Percentiles rank a stretch among this genome's conserved stretches.
Conservation (phyloP, 2,888 invertebrate genomes). For the Catotricha subobsoleta region DNA sequence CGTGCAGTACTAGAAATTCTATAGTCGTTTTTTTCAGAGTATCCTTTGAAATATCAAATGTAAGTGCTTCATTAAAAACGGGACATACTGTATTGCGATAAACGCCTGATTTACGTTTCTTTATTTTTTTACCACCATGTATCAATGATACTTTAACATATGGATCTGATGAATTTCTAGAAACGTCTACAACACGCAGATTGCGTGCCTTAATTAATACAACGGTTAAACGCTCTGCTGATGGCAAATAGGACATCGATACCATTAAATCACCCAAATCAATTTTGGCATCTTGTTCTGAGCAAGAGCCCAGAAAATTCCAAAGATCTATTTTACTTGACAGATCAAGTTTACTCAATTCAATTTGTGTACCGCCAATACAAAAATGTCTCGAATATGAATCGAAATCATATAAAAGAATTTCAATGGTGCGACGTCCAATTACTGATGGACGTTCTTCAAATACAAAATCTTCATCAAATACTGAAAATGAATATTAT, state of each 20-base stretch:
- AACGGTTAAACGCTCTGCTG: conserved; percentile 75
- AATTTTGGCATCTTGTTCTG: conserved; percentile 42
- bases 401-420: conserved; percentile 45
- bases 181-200: conserved; percentile 83
- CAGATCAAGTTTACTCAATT: conserved; percentile 36
- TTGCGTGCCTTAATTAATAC: conserved; percentile 84
- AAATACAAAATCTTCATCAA: conserved; percentile 50
- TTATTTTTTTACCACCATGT: conserved; percentile 73
- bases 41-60: conserved; percentile 71
- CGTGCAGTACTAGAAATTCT: conserved; percentile 41
- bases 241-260: conserved; percentile 77
- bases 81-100: conserved; percentile 74
- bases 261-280: conserved; percentile 84
- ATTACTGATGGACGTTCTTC: conserved; percentile 38
- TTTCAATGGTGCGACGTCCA: conserved; percentile 37
- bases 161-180: conserved; percentile 79
- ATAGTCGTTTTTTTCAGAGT: conserved; percentile 35
- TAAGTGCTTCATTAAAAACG: conserved; percentile 83
- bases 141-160: conserved; percentile 84
- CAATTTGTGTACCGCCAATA: conserved; percentile 40
- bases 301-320: conserved; percentile 35
- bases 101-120: conserved; percentile 85
- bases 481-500: conserved; percentile 34
- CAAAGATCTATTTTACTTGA: conserved; percentile 37
- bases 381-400: conserved; percentile 44